Evolutionary conservation across 2,888 invertebrate genomes (phyloP).

Genomic region (Agrenia bidenticulata): DNA sequence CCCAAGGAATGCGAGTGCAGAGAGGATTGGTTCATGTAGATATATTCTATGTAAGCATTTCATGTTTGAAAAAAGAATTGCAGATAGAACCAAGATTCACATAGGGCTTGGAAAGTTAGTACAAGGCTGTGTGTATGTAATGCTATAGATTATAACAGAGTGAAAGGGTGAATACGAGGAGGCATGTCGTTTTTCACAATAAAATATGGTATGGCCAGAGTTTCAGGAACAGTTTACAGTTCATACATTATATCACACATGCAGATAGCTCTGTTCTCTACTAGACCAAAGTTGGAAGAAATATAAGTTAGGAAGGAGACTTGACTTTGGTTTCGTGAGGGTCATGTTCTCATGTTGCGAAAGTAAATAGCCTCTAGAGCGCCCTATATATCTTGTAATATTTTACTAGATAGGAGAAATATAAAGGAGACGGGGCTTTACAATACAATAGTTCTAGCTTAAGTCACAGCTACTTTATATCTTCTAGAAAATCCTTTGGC

Average conservation of each 20-base stretch:
- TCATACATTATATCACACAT: constrained; percentile 7
- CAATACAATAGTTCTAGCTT: background rate
- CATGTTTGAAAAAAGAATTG: too few relatives aligned
- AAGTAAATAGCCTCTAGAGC: background rate
- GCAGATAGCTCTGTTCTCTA: background rate
- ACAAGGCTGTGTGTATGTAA: too few relatives aligned
- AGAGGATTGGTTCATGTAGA: too few relatives aligned
- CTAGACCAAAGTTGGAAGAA: background rate
- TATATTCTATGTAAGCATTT: too few relatives aligned
- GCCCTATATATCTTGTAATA: too few relatives aligned
- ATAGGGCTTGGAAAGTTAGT: too few relatives aligned
- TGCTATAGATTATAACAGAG: too few relatives aligned
- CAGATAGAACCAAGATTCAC: too few relatives aligned
- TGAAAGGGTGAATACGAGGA: too few relatives aligned
- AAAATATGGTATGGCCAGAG: constrained; percentile 14
- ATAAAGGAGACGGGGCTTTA: too few relatives aligned
- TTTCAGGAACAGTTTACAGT: constrained; percentile 21
- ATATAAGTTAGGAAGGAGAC: background rate
- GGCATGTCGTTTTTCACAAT: constrained; percentile 17
- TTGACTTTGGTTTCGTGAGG: background rate
- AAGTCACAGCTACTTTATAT: constrained; percentile 7
- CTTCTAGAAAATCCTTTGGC: background rate
- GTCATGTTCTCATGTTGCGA: constrained; percentile 5
- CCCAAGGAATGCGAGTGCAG: too few relatives aligned
- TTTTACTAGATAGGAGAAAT: too few relatives aligned